These are phyloP conservation scores for Ardeotis arabs DNA, from an alignment of 2,113 vertebrate genomes.

Conservation along the genomic window DNA sequence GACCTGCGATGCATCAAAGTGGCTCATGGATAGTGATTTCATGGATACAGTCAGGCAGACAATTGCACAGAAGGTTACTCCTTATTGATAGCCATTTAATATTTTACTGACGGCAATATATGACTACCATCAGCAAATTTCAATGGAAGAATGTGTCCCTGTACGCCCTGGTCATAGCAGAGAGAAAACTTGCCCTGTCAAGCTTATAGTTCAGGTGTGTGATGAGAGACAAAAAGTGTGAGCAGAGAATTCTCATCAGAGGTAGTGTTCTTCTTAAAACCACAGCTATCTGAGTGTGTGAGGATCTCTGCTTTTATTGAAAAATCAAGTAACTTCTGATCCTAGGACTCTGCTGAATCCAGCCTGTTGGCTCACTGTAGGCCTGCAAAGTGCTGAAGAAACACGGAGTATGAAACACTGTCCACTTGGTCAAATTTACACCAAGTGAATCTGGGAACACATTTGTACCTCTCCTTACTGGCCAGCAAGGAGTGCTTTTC, in stretches of 20 bases:
- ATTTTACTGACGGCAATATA: background rate
- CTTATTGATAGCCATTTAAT: background rate
- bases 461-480: too few species aligned
- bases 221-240: background rate
- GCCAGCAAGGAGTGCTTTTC: background rate
- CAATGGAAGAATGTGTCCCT: background rate
- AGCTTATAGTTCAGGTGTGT: background rate
- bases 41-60: background rate
- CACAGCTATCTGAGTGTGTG: background rate
- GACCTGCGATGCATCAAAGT: background rate
- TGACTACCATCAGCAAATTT: background rate
- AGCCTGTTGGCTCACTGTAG: background rate
- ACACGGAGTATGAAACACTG: background rate
- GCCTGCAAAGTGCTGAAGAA: background rate
- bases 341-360: background rate
- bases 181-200: background rate
- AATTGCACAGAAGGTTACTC: background rate
- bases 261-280: background rate
- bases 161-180: background rate
- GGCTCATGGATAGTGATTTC: background rate
- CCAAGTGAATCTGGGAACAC: background rate
- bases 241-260: background rate
- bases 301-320: background rate
- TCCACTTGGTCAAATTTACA: accelerated
- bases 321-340: background rate